Percentiles rank a stretch among this genome's conserved stretches.
Conservation (phyloP, 1,140 invertebrate genomes). For the Drosophila pseudoobscura region DNA sequence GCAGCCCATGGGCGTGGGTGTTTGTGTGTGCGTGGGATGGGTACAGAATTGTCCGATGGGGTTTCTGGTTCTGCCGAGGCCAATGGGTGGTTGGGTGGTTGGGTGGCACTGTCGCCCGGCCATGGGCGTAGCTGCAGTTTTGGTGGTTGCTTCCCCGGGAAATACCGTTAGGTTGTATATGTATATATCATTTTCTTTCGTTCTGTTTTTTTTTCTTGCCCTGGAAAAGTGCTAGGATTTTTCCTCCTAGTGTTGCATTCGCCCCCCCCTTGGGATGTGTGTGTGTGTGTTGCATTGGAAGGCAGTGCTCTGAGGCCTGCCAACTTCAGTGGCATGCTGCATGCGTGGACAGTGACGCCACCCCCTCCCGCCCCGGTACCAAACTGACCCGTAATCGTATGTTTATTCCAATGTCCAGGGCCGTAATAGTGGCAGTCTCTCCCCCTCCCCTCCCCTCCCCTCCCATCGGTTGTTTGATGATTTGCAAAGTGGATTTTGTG, state of each 20-base stretch:
- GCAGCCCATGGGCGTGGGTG: not conserved
- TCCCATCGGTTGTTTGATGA: constrained; percentile 56
- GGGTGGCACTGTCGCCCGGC: no score
- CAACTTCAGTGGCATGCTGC: constrained; percentile 69
- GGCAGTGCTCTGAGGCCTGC: constrained; percentile 14
- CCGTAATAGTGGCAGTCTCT: not conserved
- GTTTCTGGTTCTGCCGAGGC: no score
- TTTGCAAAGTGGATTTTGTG: constrained; percentile 79
- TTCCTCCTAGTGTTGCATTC: constrained; percentile 13
- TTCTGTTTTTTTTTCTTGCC: not conserved
- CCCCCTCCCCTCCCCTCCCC: not conserved
- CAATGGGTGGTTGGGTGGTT: no score
- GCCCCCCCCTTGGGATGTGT: constrained; percentile 52
- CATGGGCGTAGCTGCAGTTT: no score
- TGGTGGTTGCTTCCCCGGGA: no score
- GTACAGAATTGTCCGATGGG: no score
- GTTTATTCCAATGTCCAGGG: constrained; percentile 24
- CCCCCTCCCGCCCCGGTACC: not conserved
- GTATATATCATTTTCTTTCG: not conserved
- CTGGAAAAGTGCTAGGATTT: no score
- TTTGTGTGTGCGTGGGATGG: constrained; percentile 11
- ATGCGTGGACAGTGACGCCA: constrained; percentile 45
- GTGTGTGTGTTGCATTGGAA: constrained; percentile 39
- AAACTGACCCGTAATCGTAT: not conserved
- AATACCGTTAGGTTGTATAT: no score